These are phyloP conservation scores for Aselliscus stoliczkanus DNA, from an alignment of 2,797 vertebrate species.

Conservation along the genomic window DNA sequence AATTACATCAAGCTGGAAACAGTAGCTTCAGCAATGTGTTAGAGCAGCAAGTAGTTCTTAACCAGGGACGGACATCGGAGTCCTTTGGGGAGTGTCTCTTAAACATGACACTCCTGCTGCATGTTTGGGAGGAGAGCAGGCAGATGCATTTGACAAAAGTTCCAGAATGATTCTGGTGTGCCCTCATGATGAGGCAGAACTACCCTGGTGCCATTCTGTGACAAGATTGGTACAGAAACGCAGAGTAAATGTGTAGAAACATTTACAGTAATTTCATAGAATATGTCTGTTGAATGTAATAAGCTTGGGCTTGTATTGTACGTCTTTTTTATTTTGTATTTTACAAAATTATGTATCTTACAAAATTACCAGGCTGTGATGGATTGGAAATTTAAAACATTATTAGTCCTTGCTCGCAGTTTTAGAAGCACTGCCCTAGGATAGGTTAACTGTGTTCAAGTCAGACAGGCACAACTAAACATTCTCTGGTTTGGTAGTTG, in stretches of 20 bases:
- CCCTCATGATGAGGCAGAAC: neutral
- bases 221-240: neutral
- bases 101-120: neutral
- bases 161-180: neutral
- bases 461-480: neutral
- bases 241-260: constrained; percentile 9
- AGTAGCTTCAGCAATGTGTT: neutral
- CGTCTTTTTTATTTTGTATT: constrained; percentile 13
- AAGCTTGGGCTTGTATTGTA: constrained; percentile 7
- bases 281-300: neutral
- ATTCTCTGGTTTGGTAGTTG: neutral
- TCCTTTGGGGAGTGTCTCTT: neutral
- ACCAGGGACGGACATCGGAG: neutral
- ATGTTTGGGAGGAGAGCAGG: neutral
- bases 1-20: neutral
- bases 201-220: neutral
- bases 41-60: neutral
- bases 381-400: neutral
- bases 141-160: neutral
- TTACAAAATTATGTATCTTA: constrained; percentile 1
- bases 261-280: neutral
- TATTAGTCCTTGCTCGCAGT: neutral
- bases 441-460: neutral
- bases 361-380: neutral
- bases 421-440: neutral